These are phyloP conservation scores for Crioceris asparagi DNA, from an alignment of 2,888 invertebrate genomes.

Conservation along the genomic window DNA sequence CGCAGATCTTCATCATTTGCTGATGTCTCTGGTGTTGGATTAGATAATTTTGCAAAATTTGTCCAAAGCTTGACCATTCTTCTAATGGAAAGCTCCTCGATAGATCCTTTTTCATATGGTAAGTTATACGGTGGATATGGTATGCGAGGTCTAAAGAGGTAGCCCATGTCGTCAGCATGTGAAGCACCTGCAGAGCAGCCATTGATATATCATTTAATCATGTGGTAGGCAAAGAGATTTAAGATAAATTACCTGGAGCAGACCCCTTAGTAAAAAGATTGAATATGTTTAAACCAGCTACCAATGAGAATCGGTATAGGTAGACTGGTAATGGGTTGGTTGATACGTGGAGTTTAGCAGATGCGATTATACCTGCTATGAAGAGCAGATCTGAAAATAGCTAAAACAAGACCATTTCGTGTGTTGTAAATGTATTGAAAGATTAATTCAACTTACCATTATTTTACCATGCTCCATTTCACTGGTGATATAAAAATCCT, in stretches of 20 bases:
- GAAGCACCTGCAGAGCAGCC: too few relatives aligned
- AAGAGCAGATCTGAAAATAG: neutral
- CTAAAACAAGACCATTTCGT: conserved; percentile 3
- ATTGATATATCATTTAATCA: too few relatives aligned
- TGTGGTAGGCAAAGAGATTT: too few relatives aligned
- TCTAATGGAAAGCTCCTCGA: conserved; percentile 15
- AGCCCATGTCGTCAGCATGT: conserved; percentile 15
- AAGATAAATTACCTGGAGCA: conserved; percentile 10
- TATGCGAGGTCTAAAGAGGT: conserved; percentile 14
- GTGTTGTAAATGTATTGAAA: too few relatives aligned
- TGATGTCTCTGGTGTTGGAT: conserved; percentile 21
- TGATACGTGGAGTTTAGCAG: conserved; percentile 7
- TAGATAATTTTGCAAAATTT: conserved; percentile 25
- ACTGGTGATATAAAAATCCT: too few relatives aligned
- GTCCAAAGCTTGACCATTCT: conserved; percentile 25
- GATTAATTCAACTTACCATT: too few relatives aligned
- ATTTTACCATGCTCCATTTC: too few relatives aligned
- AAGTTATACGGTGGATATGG: too few relatives aligned
- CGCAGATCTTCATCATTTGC: conserved; percentile 13
- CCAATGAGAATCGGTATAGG: conserved; percentile 11
- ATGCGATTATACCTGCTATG: conserved; percentile 7
- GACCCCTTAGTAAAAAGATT: conserved; percentile 3
- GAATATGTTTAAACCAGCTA: conserved; percentile 6
- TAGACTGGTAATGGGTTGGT: conserved; percentile 10
- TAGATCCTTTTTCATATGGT: too few relatives aligned